Evolutionary conservation across 2,888 invertebrate species (phyloP).

Genomic region (Tiliacea aurago): DNA sequence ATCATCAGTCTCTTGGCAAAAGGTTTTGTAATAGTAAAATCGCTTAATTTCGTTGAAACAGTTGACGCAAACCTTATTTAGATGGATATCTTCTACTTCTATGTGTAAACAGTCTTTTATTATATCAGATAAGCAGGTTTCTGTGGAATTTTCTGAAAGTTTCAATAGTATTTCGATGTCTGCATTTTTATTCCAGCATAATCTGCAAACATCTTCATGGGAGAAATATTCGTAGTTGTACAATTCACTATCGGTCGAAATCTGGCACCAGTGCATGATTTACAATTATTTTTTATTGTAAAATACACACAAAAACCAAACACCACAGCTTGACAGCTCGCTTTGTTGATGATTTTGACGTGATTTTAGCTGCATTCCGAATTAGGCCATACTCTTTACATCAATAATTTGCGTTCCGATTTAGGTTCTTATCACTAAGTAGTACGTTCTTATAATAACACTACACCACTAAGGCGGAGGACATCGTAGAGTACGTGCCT

Average conservation of each 20-base stretch:
- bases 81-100: constrained; percentile 69
- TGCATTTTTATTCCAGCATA: constrained; percentile 81
- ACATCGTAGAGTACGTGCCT: too few species aligned
- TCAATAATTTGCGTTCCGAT: too few species aligned
- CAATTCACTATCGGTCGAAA: constrained; percentile 64
- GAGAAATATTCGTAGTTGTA: constrained; percentile 81
- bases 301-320: constrained; percentile 17
- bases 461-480: too few species aligned
- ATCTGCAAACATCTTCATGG: constrained; percentile 79
- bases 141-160: constrained; percentile 53
- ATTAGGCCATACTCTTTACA: too few species aligned
- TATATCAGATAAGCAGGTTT: constrained; percentile 69
- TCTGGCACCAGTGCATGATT: constrained; percentile 66
- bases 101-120: constrained; percentile 79
- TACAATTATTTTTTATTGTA: constrained; percentile 4
- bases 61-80: constrained; percentile 76
- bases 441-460: too few species aligned
- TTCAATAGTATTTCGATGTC: constrained; percentile 67
- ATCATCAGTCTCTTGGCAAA: constrained; percentile 76
- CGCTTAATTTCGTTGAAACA: constrained; percentile 77
- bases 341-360: constrained; percentile 42
- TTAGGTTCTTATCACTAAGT: too few species aligned
- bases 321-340: background rate
- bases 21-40: constrained; percentile 79
- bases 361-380: background rate